Conservation (phyloP, 2,113 vertebrate species). For the Oryzias melastigma region DNA sequence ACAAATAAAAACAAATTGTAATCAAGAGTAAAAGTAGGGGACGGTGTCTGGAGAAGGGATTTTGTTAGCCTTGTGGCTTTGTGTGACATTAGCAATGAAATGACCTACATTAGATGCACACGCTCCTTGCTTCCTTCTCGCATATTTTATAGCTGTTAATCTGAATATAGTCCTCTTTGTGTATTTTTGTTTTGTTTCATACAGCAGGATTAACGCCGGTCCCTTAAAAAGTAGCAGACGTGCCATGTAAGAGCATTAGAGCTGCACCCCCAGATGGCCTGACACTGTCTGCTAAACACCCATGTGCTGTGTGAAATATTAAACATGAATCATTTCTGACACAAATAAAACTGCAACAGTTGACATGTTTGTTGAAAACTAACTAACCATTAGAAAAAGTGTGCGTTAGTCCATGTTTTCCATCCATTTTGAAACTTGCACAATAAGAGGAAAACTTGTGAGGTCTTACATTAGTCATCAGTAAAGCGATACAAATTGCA, state of each 20-base stretch:
- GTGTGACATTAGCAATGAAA: constrained; percentile 46
- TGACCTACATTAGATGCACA: constrained; percentile 59
- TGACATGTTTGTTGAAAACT: too few species aligned
- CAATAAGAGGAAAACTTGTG: neutral
- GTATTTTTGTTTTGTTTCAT: constrained; percentile 31
- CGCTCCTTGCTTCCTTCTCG: constrained; percentile 40
- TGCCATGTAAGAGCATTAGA: constrained; percentile 52
- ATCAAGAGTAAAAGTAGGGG: constrained; percentile 30
- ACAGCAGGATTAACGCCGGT: constrained; percentile 50
- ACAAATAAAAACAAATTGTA: constrained; percentile 1
- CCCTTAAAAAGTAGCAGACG: constrained; percentile 40
- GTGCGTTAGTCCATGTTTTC: too few species aligned
- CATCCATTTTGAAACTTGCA: neutral
- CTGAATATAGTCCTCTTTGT: constrained; percentile 32
- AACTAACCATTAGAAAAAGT: too few species aligned
- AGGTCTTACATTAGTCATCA: too few species aligned
- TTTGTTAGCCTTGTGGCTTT: constrained; percentile 31
- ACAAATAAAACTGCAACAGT: too few species aligned
- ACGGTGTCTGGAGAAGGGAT: constrained; percentile 48
- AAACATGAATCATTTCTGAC: too few species aligned
- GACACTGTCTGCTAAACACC: neutral
- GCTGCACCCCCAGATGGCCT: constrained; percentile 46
- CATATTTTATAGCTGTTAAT: constrained; percentile 34
- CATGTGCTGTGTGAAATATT: neutral
- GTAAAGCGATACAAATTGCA: too few species aligned